phyloP scores from a whole-genome alignment of 2,888 invertebrate species.

The Caradrina clavipalpis region DNA sequence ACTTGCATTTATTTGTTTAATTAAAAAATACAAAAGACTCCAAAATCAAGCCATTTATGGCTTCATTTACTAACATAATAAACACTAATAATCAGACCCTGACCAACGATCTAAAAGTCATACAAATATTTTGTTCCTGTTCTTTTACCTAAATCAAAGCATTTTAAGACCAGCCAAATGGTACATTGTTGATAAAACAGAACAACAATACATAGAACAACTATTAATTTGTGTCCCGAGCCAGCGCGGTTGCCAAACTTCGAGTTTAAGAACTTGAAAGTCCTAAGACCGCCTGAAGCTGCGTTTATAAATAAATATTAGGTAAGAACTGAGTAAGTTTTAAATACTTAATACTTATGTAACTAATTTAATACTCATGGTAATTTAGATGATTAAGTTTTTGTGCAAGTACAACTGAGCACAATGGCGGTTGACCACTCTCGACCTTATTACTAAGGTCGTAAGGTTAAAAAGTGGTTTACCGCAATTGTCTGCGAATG shows the following conservation, averaged over 20 bases:
- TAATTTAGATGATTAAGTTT: conserved; percentile 13
- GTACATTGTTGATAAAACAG: conserved; percentile 38
- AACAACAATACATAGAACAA: conserved; percentile 38
- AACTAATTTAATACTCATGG: conserved; percentile 30
- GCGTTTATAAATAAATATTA: conserved; percentile 56
- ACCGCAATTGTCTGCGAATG: no score
- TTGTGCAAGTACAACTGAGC: conserved; percentile 4
- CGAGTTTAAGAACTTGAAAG: conserved; percentile 42
- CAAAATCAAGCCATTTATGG: no score
- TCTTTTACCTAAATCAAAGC: no score
- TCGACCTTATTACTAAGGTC: no score
- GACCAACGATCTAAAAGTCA: no score
- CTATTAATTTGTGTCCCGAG: conserved; percentile 48
- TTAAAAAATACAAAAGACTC: no score
- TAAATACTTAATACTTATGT: conserved; percentile 26
- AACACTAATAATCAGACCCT: no score
- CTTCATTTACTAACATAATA: no score
- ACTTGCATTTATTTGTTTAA: no score
- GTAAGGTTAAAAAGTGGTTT: no score
- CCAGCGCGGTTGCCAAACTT: conserved; percentile 45
- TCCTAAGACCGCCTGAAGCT: conserved; percentile 41
- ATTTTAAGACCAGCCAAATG: conserved; percentile 16
- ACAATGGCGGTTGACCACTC: no score
- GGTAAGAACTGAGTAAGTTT: conserved; percentile 30
- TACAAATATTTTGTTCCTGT: no score